Evolutionary conservation across 2,797 vertebrate genomes (phyloP), one percentile per base, ranked within the genome.

Genomic region (Hippoglossus hippoglossus): DNA sequence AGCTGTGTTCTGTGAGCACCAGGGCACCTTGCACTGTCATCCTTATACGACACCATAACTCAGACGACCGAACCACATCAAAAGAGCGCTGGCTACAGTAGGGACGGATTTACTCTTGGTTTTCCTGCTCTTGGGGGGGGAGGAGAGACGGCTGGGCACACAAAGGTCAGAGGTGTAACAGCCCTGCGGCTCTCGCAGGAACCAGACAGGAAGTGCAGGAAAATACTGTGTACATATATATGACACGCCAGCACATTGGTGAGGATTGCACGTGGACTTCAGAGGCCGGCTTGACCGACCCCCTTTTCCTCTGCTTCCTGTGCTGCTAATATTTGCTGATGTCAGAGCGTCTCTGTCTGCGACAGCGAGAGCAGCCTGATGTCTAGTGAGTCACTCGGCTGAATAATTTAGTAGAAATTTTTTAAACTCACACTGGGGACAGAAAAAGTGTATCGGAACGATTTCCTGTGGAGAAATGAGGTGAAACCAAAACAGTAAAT

Each of bases 221-320:
- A 94, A 83, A 90, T 93, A 94, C 88, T 91, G 92, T 93, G 89
- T 89, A 91, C 91, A 90, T 92, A 93, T 91, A 86, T 74, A 61
- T 92, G 87, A 93, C 91, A 89, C 80, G 54, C 60, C 76, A 67
- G 79, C 85, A 84, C 92, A 90, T 93, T 87, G 87, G 90, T 91
- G 81, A 74, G 71, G 88, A 87, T 83, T 85, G 79, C 84, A 83
- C 85, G 83, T 85, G 89, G 93, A 91, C 89, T 90, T 90, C 87
- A 85, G 73, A 87, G 82, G 76, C 74, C 39, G 24, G 31, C 25
- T 15, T 47, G 71, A 60, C 47, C 51, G 63, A 67, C 84, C 66
- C 63, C 67, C 52, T 3, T 64, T 77, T 84, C 74, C 87, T 65
- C 39, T 47, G 36, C 56, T 78, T 83, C 71, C 83, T 74, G 75